A percentile compares a stretch with the other conserved stretches of the same genome.
Evolutionary conservation across 2,888 invertebrate species (phyloP).

Genomic region (Acanthopleura granulata): DNA sequence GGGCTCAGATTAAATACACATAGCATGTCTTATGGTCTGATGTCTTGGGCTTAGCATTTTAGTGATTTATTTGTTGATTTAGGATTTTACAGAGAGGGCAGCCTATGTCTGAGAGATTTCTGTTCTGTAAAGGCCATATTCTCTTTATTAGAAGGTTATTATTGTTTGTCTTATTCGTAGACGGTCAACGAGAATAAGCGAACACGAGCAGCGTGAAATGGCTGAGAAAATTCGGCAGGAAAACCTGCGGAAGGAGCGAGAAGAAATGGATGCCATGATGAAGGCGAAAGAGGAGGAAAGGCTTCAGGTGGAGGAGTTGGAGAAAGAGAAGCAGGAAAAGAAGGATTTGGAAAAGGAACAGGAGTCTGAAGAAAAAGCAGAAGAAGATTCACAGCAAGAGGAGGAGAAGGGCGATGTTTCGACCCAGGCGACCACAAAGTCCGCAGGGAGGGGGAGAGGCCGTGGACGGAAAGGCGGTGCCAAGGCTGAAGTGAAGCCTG

Average conservation of each 20-base stretch:
- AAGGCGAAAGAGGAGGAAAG: constrained; percentile 9
- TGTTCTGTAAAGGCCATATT: too few species aligned
- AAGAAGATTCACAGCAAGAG: neutral
- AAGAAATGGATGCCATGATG: constrained; percentile 31
- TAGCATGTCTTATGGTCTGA: too few species aligned
- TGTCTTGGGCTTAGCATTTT: too few species aligned
- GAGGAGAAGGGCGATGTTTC: neutral
- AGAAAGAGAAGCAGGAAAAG: neutral
- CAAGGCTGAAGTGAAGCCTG: neutral
- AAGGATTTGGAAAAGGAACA: constrained; percentile 13
- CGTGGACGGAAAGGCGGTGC: neutral
- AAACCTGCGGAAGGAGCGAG: constrained; percentile 50
- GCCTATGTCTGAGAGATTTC: too few species aligned
- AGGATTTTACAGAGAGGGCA: too few species aligned
- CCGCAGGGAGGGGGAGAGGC: neutral
- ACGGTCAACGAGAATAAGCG: constrained; percentile 55
- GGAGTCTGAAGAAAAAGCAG: neutral
- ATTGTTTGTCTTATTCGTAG: constrained; percentile 30
- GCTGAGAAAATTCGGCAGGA: constrained; percentile 61
- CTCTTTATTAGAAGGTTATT: too few species aligned
- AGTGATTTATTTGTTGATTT: too few species aligned
- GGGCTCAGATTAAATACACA: too few species aligned
- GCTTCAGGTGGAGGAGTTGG: neutral
- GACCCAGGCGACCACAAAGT: neutral
- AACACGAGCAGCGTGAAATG: constrained; percentile 53